Percentiles rank a stretch among this genome's conserved stretches.
Conservation (phyloP, 2,888 invertebrate genomes). For the Miltochrista miniata region DNA sequence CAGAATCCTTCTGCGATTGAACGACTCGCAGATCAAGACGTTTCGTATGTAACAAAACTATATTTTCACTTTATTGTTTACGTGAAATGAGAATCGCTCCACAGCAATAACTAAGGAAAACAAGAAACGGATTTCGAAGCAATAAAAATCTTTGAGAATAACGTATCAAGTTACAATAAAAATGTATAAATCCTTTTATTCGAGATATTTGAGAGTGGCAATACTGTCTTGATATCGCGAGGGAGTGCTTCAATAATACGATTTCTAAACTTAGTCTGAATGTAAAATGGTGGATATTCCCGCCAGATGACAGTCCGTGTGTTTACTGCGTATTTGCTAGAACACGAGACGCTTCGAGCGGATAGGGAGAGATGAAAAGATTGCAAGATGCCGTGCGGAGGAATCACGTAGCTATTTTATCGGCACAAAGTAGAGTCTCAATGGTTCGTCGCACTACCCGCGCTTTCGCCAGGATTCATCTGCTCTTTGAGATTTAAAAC, state of each 20-base stretch:
- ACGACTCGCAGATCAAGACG: conserved; percentile 42
- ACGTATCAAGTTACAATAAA: conserved; percentile 33
- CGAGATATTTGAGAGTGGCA: conserved; percentile 38
- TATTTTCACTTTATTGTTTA: conserved; percentile 42
- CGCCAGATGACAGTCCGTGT: conserved; percentile 67
- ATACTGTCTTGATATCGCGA: conserved; percentile 48
- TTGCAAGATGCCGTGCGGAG: conserved; percentile 63
- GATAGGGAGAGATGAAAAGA: conserved; percentile 65
- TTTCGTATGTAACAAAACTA: conserved; percentile 31
- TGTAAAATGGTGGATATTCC: conserved; percentile 68
- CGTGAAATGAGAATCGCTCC: conserved; percentile 24
- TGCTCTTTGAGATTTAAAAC: conserved; percentile 25
- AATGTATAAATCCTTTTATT: conserved; percentile 39
- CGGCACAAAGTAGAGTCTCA: conserved; percentile 54
- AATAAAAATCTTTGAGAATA: conserved; percentile 26
- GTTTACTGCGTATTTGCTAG: conserved; percentile 58
- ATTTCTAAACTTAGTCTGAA: conserved; percentile 68
- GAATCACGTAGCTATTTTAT: conserved; percentile 79
- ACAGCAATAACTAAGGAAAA: conserved; percentile 19
- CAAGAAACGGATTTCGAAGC: conserved; percentile 21
- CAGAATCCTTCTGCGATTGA: conserved; percentile 46
- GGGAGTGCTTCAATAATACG: conserved; percentile 66
- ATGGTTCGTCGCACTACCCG: conserved; percentile 43
- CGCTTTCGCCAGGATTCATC: conserved; percentile 33
- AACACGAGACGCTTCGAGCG: conserved; percentile 46